These are phyloP conservation scores for Gymnogyps californianus DNA, from an alignment of 2,113 vertebrate genomes.

Conservation along the genomic window DNA sequence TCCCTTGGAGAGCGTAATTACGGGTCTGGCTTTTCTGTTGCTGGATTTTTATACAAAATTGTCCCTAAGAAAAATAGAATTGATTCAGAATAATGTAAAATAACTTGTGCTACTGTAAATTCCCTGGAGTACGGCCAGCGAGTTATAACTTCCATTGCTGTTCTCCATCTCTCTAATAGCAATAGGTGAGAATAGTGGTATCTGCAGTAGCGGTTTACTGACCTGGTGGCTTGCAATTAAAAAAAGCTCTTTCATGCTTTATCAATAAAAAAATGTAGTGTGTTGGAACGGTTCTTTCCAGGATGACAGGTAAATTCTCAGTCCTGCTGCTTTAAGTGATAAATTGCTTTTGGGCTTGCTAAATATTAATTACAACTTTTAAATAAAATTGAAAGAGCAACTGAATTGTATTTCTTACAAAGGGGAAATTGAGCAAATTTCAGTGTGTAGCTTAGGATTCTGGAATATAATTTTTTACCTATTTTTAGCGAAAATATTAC, in stretches of 20 bases:
- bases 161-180: not conserved
- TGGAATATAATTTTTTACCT: not conserved
- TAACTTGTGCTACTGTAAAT: not conserved
- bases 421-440: not conserved
- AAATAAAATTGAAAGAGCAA: not conserved
- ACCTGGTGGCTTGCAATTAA: not conserved
- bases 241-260: not conserved
- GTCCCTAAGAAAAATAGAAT: not conserved
- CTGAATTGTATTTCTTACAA: not conserved
- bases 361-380: not conserved
- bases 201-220: not conserved
- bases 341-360: not conserved
- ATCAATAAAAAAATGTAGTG: not conserved
- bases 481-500: not conserved
- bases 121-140: rapidly evolving
- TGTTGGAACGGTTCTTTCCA: not conserved
- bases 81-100: not conserved
- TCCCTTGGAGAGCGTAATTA: slow-evolving; percentile 19
- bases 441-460: not conserved
- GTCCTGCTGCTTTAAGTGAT: not conserved
- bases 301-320: not conserved
- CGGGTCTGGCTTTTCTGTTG: not conserved
- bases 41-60: not conserved
- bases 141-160: not conserved
- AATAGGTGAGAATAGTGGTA: not conserved